Conservation (phyloP, 2,113 vertebrate genomes). For the Cygnus atratus region DNA sequence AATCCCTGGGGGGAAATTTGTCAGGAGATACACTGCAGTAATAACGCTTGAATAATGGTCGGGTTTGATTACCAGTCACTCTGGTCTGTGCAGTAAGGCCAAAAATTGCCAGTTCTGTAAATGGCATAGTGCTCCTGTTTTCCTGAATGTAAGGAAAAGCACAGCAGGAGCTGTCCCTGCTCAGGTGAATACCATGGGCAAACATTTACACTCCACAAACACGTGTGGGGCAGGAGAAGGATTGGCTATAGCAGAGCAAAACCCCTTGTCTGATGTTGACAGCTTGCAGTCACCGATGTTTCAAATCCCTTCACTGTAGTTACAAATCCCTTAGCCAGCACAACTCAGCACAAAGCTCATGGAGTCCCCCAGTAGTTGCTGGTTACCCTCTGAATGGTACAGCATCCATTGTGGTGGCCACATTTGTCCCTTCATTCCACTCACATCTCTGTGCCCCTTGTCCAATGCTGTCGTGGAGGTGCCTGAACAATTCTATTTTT, state of each 20-base stretch:
- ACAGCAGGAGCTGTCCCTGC: neutral
- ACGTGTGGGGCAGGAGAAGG: neutral
- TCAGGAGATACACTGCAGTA: neutral
- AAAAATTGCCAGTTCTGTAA: neutral
- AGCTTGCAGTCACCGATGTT: neutral
- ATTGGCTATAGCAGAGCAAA: neutral
- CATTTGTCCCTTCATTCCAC: neutral
- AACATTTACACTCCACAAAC: neutral
- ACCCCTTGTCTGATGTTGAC: rapidly evolving
- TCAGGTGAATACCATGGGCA: neutral
- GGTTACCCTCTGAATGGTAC: neutral
- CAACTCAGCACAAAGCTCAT: neutral
- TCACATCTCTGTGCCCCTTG: neutral
- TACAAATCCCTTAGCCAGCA: neutral
- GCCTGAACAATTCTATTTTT: neutral
- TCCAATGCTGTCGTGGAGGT: neutral
- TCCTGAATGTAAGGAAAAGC: neutral
- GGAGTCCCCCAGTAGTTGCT: neutral
- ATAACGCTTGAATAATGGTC: neutral
- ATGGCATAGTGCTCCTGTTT: neutral
- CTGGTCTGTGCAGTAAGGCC: neutral
- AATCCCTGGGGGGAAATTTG: neutral
- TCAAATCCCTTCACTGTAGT: neutral
- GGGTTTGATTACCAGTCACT: neutral
- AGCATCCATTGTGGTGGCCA: neutral